Evolutionary conservation across 2,797 vertebrate species (phyloP).

Genomic region (Gallinago stenura): DNA sequence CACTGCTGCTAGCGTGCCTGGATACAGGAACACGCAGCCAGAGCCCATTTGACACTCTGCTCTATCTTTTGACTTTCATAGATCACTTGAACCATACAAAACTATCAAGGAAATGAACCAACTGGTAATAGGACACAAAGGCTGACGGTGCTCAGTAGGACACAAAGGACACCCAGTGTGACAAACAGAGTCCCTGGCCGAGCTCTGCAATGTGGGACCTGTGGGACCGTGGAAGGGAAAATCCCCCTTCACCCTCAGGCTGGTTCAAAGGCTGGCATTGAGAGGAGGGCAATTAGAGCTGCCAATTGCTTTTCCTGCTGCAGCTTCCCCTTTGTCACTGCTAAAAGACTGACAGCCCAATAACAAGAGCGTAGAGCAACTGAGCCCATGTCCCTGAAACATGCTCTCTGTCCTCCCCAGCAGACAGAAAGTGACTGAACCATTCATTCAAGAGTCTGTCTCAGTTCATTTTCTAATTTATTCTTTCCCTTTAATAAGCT

Average conservation of each 20-base stretch:
- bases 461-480: not conserved
- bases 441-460: not conserved
- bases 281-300: slow-evolving; percentile 2
- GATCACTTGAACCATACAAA: not conserved
- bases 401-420: rapidly evolving
- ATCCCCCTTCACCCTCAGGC: not conserved
- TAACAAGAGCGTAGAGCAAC: not conserved
- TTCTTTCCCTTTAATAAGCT: not conserved
- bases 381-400: not conserved
- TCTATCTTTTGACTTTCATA: slow-evolving; percentile 11
- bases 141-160: not conserved
- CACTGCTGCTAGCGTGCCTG: rapidly evolving
- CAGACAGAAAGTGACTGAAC: not conserved
- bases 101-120: not conserved
- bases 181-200: not conserved
- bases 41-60: not conserved
- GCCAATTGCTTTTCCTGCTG: not conserved
- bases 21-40: not conserved
- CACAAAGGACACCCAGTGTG: slow-evolving; percentile 8
- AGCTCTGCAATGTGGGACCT: not conserved
- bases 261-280: not conserved
- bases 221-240: not conserved
- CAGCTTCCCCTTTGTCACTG: not conserved
- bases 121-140: not conserved
- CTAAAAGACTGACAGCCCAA: not conserved